These are phyloP conservation scores for Sparidentex hasta DNA, from an alignment of 2,797 vertebrate genomes.

Conservation along the genomic window DNA sequence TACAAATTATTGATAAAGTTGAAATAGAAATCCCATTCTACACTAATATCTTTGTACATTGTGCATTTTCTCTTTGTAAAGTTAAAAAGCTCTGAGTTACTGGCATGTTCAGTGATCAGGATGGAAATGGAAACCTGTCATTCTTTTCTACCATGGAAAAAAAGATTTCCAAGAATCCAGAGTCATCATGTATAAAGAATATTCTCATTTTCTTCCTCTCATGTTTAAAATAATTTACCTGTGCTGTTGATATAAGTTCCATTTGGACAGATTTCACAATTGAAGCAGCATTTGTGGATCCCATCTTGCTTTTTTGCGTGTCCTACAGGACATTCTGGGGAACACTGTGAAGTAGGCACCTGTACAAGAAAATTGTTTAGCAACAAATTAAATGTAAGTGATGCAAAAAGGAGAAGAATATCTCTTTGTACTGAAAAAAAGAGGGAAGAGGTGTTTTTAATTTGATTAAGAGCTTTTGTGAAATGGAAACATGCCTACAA, in stretches of 20 bases:
- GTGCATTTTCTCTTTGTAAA: too few relatives aligned
- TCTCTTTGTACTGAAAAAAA: background rate
- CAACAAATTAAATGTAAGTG: background rate
- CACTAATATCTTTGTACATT: too few relatives aligned
- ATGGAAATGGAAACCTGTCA: background rate
- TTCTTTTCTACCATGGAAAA: background rate
- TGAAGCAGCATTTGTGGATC: conserved; percentile 86
- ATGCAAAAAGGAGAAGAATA: background rate
- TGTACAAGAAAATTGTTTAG: conserved; percentile 49
- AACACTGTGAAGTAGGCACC: conserved; percentile 82
- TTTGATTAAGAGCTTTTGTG: background rate
- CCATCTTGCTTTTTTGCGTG: conserved; percentile 65
- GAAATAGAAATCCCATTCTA: too few relatives aligned
- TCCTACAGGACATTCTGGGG: conserved; percentile 79
- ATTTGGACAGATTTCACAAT: conserved; percentile 76
- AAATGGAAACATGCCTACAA: background rate
- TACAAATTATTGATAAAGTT: background rate
- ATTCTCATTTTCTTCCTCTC: background rate
- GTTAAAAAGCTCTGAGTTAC: background rate
- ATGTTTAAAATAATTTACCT: conserved; percentile 36
- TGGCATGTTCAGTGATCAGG: background rate
- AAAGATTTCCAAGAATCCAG: background rate
- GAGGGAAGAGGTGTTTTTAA: background rate
- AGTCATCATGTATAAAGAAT: background rate
- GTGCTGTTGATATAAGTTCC: conserved; percentile 85